phyloP scores from a whole-genome alignment of 2,113 vertebrate genomes.

The Rhizomys pruinosus region DNA sequence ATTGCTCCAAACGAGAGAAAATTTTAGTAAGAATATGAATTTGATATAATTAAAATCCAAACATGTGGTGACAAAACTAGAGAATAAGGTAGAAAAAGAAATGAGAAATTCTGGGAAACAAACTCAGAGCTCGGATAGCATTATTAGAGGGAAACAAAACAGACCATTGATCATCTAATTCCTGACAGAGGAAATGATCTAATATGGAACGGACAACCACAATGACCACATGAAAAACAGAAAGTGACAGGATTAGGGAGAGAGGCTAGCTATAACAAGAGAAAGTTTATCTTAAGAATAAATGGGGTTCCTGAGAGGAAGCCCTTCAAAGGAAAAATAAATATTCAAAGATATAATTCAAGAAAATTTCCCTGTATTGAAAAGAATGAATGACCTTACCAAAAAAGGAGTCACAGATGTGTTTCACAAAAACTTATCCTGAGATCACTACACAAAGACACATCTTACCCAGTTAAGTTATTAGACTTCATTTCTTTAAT shows the following conservation, averaged over 20 bases:
- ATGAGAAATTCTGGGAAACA: conserved; percentile 33
- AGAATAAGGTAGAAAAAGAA: not conserved
- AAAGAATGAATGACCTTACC: not conserved
- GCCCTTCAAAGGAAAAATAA: not conserved
- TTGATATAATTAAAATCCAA: conserved; percentile 28
- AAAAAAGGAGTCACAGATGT: not conserved
- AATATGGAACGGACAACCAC: not conserved
- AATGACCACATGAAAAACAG: not conserved
- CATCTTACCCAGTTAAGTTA: not conserved
- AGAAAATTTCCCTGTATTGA: not conserved
- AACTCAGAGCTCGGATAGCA: not conserved
- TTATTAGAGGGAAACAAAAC: not conserved
- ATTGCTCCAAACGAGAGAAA: not conserved
- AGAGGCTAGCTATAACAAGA: not conserved
- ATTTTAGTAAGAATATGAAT: too few relatives aligned
- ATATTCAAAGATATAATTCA: not conserved
- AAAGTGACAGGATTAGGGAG: not conserved
- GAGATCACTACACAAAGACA: conserved; percentile 34
- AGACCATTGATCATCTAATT: not conserved
- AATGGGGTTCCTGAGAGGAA: not conserved
- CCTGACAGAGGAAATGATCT: not conserved
- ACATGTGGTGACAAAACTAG: not conserved
- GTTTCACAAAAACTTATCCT: not conserved
- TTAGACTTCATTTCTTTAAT: not conserved
- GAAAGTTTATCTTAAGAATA: conserved; percentile 29